Conservation (phyloP, 2,113 vertebrate genomes). For the Galemys pyrenaicus region DNA sequence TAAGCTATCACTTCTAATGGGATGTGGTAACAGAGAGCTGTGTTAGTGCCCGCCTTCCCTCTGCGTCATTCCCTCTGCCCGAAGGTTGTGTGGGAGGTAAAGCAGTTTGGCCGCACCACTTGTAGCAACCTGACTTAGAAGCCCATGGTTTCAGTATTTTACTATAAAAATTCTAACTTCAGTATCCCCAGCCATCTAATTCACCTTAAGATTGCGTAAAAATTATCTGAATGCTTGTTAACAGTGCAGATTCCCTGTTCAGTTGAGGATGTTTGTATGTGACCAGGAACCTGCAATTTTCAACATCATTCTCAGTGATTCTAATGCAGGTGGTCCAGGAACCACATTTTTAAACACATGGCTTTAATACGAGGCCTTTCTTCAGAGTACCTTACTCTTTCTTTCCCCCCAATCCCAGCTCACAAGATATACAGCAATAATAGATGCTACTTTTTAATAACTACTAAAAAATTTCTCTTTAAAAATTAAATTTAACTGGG, state of each 20-base stretch:
- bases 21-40: neutral
- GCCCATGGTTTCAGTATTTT: neutral
- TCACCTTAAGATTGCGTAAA: neutral
- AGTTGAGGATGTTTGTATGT: neutral
- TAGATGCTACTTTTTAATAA: slow-evolving; percentile 47
- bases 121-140: neutral
- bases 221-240: neutral
- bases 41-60: neutral
- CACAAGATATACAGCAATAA: neutral
- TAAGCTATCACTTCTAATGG: neutral
- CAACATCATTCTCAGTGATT: neutral
- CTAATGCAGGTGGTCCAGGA: neutral
- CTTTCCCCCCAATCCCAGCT: neutral
- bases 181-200: neutral
- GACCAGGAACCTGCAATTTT: neutral
- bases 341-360: neutral
- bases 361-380: neutral
- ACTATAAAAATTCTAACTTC: neutral
- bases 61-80: neutral
- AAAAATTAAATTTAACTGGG: slow-evolving; percentile 39
- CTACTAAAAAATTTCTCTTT: slow-evolving; percentile 30
- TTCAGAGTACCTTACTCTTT: slow-evolving; percentile 9
- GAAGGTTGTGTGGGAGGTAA: neutral
- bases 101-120: neutral
- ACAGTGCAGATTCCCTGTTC: neutral